Percentiles rank a stretch among this genome's conserved stretches.
These are phyloP conservation scores for Proisotoma minuta DNA, from an alignment of 2,888 invertebrate genomes.

Conservation along the genomic window DNA sequence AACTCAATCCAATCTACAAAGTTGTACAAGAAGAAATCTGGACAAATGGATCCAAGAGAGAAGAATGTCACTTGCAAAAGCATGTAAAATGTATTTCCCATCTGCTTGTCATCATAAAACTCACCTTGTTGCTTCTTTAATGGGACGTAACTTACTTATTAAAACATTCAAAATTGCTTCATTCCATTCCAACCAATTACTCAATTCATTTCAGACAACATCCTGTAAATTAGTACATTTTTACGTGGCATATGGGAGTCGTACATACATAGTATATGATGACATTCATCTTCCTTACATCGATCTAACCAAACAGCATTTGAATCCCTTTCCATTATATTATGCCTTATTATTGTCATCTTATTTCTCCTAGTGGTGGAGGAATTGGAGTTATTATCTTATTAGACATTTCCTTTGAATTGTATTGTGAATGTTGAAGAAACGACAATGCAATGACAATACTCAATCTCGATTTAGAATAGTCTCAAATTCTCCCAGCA, in stretches of 20 bases:
- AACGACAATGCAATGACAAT: background rate
- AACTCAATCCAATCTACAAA: slow-evolving; percentile 42
- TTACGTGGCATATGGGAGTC: too few relatives aligned
- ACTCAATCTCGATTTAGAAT: background rate
- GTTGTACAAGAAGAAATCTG: slow-evolving; percentile 4
- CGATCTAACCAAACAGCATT: background rate
- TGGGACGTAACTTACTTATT: slow-evolving; percentile 7
- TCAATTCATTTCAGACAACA: background rate
- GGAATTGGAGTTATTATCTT: background rate
- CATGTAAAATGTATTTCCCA: background rate
- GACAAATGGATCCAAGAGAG: background rate
- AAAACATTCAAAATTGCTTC: background rate
- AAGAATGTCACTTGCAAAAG: slow-evolving; percentile 7
- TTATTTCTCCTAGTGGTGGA: background rate
- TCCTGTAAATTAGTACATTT: background rate
- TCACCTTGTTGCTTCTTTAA: slow-evolving; percentile 10
- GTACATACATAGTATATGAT: too few relatives aligned
- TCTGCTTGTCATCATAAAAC: slow-evolving; percentile 4
- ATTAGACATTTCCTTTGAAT: slow-evolving; percentile 13
- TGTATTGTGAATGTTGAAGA: background rate
- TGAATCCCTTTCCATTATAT: background rate
- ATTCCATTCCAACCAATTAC: background rate
- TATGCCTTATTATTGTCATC: background rate
- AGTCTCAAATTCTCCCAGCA: background rate
- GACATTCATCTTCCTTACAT: too few relatives aligned